A percentile compares a stretch with the other conserved stretches of the same genome.
Evolutionary conservation across 2,113 vertebrate species (phyloP).

Genomic region (Fregetta grallaria): DNA sequence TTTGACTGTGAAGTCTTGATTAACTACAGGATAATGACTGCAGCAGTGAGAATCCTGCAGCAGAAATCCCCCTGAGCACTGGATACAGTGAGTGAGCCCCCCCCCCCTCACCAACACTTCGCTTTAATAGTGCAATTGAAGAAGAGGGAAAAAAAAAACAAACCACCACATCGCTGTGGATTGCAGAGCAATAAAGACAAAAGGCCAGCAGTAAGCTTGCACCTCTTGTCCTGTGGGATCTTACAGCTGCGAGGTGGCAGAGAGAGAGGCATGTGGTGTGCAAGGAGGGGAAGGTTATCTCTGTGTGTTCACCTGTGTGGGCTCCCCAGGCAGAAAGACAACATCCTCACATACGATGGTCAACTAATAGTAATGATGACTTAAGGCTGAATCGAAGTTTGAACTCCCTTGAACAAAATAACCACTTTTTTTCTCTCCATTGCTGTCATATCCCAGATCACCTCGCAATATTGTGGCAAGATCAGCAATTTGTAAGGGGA

Average conservation of each 20-base stretch:
- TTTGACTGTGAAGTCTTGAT: not conserved
- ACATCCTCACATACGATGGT: not conserved
- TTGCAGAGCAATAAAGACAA: not conserved
- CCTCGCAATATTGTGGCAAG: not conserved
- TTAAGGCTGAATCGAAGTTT: not conserved
- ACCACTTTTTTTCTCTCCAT: not conserved
- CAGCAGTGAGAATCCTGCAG: not conserved
- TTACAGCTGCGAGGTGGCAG: not conserved
- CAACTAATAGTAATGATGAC: fast-evolving
- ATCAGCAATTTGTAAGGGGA: not conserved
- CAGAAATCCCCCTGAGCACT: not conserved
- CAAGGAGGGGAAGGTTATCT: not conserved
- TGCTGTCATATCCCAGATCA: not conserved
- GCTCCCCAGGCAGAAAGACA: not conserved
- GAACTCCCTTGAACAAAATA: not conserved
- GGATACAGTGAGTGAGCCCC: not conserved
- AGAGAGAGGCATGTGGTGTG: not conserved
- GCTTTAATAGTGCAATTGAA: not conserved
- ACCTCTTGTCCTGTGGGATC: not conserved
- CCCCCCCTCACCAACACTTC: not conserved
- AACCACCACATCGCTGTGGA: fast-evolving
- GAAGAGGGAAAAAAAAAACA: no score
- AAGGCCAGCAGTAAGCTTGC: not conserved
- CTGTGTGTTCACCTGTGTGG: not conserved
- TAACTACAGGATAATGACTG: not conserved